Evolutionary conservation across 1,140 invertebrate genomes (phyloP).

Genomic region (Drosophila lowei): DNA sequence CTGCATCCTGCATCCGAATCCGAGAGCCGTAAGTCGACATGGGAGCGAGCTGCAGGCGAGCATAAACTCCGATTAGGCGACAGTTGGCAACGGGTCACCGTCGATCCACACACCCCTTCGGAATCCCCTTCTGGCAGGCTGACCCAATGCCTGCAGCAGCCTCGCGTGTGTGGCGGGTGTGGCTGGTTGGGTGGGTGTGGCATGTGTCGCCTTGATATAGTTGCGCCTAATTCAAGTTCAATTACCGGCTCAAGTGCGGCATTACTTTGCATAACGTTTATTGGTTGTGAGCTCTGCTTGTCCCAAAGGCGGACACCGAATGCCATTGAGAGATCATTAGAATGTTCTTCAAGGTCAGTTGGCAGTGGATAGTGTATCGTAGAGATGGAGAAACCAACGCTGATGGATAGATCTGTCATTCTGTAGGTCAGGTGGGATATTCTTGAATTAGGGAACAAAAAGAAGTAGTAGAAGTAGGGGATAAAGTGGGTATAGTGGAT

Average conservation of each 20-base stretch:
- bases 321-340: too few relatives aligned
- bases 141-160: conserved; percentile 50
- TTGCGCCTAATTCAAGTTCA: conserved; percentile 29
- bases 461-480: too few relatives aligned
- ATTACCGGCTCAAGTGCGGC: conserved; percentile 14
- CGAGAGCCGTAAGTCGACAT: conserved; percentile 54
- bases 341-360: too few relatives aligned
- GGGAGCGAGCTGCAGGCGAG: conserved; percentile 63
- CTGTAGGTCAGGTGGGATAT: too few relatives aligned
- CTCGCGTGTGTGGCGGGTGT: background rate
- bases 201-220: background rate
- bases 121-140: conserved; percentile 24
- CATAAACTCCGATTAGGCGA: conserved; percentile 82
- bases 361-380: too few relatives aligned
- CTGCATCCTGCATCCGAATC: conserved; percentile 31
- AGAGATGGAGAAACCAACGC: too few relatives aligned
- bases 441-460: too few relatives aligned
- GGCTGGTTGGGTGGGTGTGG: background rate
- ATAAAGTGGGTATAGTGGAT: too few relatives aligned
- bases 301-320: too few relatives aligned
- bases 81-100: conserved; percentile 46
- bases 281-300: background rate
- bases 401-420: too few relatives aligned
- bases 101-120: conserved; percentile 1
- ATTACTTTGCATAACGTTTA: conserved; percentile 11